Evolutionary conservation across 2,113 vertebrate genomes (phyloP).

Genomic region (Ammodramus savannarum): DNA sequence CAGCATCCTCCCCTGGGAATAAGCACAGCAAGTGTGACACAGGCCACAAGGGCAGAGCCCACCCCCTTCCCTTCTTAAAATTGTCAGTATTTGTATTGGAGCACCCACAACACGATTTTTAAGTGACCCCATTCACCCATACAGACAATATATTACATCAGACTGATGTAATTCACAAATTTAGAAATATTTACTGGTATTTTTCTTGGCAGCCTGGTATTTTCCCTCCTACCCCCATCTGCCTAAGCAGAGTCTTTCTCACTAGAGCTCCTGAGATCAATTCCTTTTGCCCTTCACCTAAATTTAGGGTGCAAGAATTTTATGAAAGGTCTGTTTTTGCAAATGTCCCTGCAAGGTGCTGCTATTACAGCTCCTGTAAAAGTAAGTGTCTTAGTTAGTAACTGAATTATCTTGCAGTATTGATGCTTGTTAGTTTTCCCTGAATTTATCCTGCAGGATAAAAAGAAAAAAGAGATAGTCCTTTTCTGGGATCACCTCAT

Average conservation of each 20-base stretch:
- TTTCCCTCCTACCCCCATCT: not conserved
- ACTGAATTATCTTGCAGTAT: not conserved
- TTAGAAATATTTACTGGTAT: not conserved
- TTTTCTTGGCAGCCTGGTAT: not conserved
- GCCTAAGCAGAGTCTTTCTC: not conserved
- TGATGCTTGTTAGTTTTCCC: not conserved
- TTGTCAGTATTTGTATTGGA: not conserved
- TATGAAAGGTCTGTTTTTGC: not conserved
- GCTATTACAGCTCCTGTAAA: not conserved
- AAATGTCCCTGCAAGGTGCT: not conserved
- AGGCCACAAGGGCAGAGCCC: not conserved
- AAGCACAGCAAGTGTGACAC: not conserved
- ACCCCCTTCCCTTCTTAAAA: not conserved
- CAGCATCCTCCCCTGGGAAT: not conserved
- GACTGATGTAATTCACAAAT: not conserved
- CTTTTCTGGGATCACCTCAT: not conserved
- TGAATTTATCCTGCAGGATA: not conserved
- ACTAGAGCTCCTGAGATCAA: not conserved
- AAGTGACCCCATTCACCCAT: not conserved
- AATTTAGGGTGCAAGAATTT: not conserved
- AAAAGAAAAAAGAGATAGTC: not conserved
- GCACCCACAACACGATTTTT: rapidly evolving
- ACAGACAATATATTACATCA: not conserved
- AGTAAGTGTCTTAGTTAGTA: not conserved
- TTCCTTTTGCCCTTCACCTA: not conserved